Percentiles rank a stretch among this genome's conserved stretches.
phyloP scores from a whole-genome alignment of 2,888 invertebrate genomes.

The Nymphalis polychloros region DNA sequence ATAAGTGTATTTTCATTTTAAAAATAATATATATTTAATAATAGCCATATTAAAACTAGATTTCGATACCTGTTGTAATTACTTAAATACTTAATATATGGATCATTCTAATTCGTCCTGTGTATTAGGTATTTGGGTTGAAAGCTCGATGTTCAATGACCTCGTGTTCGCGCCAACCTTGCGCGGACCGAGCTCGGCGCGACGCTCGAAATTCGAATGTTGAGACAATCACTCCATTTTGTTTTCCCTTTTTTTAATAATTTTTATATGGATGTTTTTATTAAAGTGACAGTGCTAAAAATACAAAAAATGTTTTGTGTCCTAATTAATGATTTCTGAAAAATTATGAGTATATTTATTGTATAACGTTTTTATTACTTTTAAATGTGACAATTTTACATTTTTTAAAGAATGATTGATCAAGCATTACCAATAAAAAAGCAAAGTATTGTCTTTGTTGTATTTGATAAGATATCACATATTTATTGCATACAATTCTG shows the following conservation, averaged over 20 bases:
- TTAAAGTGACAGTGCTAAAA: background rate
- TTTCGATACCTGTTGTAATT: background rate
- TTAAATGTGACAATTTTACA: too few species aligned
- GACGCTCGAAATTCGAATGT: slow-evolving; percentile 50
- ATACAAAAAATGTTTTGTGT: background rate
- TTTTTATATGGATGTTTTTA: slow-evolving; percentile 2
- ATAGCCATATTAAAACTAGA: too few species aligned
- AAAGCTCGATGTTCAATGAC: slow-evolving; percentile 72
- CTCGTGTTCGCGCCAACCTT: slow-evolving; percentile 72
- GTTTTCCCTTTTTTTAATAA: slow-evolving; percentile 3
- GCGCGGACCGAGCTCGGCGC: slow-evolving; percentile 52
- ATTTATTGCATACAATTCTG: too few species aligned
- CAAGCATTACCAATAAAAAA: background rate
- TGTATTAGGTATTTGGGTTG: slow-evolving; percentile 73
- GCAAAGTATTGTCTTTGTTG: background rate
- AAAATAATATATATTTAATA: too few species aligned
- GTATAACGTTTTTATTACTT: background rate
- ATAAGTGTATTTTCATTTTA: too few species aligned
- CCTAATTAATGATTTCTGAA: background rate
- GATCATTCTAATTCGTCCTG: slow-evolving; percentile 23
- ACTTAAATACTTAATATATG: background rate
- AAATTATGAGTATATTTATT: background rate
- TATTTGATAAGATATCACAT: background rate
- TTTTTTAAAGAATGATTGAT: background rate
- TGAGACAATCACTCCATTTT: slow-evolving; percentile 21